These are phyloP conservation scores for Morus bassanus DNA, from an alignment of 2,797 vertebrate genomes.

Conservation along the genomic window DNA sequence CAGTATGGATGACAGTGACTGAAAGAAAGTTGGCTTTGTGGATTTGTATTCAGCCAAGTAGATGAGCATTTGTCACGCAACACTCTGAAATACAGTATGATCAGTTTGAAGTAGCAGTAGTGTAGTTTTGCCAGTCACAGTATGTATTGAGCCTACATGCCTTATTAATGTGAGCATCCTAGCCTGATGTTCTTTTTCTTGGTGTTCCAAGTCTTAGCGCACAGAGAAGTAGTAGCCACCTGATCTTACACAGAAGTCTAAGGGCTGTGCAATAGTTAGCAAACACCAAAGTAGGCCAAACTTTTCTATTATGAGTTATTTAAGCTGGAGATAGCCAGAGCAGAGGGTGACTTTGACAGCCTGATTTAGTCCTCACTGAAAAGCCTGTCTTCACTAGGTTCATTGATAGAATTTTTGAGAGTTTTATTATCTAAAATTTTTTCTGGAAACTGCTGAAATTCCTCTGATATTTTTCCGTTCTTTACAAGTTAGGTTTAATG, in stretches of 20 bases:
- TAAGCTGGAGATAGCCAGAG: neutral
- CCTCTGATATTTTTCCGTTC: constrained; percentile 16
- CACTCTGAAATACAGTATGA: neutral
- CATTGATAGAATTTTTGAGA: neutral
- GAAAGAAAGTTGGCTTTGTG: neutral
- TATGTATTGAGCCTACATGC: neutral
- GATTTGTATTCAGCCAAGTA: neutral
- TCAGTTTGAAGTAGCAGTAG: neutral
- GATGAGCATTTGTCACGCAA: neutral
- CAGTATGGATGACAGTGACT: neutral
- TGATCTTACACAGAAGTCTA: neutral
- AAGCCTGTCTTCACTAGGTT: neutral
- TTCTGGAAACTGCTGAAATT: neutral
- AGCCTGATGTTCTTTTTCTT: neutral
- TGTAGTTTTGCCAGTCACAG: neutral
- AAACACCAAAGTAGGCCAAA: neutral
- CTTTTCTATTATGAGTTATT: neutral
- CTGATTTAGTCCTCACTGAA: neutral
- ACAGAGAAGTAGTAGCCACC: neutral
- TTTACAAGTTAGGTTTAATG: constrained; percentile 5
- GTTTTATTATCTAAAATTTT: neutral
- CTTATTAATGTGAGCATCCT: neutral
- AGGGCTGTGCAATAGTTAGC: constrained; percentile 5
- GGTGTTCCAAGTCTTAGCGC: neutral
- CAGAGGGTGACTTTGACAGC: neutral